Base-by-base conservation (phyloP, 2,888 invertebrate species). In the Strigamia crassipes region DNA sequence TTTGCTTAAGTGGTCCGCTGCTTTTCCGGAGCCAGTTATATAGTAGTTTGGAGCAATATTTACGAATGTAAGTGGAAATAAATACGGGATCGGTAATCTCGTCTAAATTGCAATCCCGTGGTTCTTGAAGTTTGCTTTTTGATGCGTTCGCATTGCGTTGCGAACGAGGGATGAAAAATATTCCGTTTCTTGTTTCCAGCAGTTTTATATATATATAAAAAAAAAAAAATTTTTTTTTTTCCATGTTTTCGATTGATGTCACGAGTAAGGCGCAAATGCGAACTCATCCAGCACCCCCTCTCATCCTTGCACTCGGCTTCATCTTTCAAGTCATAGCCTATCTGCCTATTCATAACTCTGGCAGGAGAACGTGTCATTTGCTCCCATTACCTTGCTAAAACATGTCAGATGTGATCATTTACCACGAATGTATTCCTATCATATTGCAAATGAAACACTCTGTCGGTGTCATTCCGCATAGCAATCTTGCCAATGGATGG, bases 351-450 rank as follows among this genome's bases (percentile, higher is more conserved):
- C 81, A 81, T 81, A 81, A 81, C 81, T 81, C 81, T 34, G 61
- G 81, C 81, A 61, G 66, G 81, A 73, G 81, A 81, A 81, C 81
- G 61, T 81, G 81, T 81, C 81, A 81, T 81, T 81, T 81, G 81
- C 81, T 81, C 66, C 81, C 66, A 81, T 81, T 81, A 81, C 81
- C 61, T 46, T 81, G 81, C 81, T 81, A 81, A 81, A 81, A 81
- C 81, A 81, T 81, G 81, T 81, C 81, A 81, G 81, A 81, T 81
- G 81, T 42, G 66, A 81, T 81, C 81, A 81, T 81, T 81, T 81
- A 66, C 81, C 66, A 61, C 34, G 81, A 81, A 61, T 46, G 27
- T 81, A 61, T 81, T 81, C 81, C 81, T 66, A 81, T 81, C 81
- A 66, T 73, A 66, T 80, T 80, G 80, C 80, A 80, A 80, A 80